phyloP scores from a whole-genome alignment of 2,113 vertebrate genomes.

The Centrocercus urophasianus region DNA sequence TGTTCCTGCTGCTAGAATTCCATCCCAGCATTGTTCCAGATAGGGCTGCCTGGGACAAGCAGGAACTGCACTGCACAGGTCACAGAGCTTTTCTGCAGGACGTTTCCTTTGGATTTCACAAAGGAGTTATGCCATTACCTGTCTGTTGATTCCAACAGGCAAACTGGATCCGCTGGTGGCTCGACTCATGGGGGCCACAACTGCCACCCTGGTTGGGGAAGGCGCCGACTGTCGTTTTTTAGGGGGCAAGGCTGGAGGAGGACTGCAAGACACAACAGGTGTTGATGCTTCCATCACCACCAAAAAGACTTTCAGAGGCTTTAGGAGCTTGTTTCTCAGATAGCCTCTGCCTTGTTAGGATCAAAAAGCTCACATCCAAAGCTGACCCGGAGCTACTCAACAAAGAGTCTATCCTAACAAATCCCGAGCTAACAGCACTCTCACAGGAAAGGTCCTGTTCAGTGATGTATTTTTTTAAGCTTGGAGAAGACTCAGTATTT shows the following conservation, averaged over 20 bases:
- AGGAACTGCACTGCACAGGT: not conserved
- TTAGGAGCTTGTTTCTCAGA: not conserved
- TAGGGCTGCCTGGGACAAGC: not conserved
- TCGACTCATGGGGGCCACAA: slow-evolving; percentile 96
- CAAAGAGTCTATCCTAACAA: not conserved
- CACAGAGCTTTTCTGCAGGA: not conserved
- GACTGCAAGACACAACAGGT: slow-evolving; percentile 76
- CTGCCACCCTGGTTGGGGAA: slow-evolving; percentile 93
- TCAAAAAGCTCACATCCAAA: not conserved
- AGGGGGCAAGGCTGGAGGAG: slow-evolving; percentile 93
- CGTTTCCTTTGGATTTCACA: not conserved
- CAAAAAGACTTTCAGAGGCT: not conserved
- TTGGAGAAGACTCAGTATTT: not conserved
- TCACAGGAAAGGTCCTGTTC: not conserved
- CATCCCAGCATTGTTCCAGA: not conserved
- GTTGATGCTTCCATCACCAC: not conserved
- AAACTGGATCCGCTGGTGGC: slow-evolving; percentile 90
- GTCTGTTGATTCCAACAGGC: slow-evolving; percentile 90
- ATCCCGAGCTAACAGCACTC: accelerated
- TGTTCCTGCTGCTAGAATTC: not conserved
- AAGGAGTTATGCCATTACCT: slow-evolving; percentile 77
- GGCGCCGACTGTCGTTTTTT: slow-evolving; percentile 95
- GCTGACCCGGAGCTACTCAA: not conserved
- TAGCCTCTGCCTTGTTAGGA: not conserved
- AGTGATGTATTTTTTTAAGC: not conserved